phyloP scores from a whole-genome alignment of 2,888 invertebrate genomes.

The Leistus spinibarbis region DNA sequence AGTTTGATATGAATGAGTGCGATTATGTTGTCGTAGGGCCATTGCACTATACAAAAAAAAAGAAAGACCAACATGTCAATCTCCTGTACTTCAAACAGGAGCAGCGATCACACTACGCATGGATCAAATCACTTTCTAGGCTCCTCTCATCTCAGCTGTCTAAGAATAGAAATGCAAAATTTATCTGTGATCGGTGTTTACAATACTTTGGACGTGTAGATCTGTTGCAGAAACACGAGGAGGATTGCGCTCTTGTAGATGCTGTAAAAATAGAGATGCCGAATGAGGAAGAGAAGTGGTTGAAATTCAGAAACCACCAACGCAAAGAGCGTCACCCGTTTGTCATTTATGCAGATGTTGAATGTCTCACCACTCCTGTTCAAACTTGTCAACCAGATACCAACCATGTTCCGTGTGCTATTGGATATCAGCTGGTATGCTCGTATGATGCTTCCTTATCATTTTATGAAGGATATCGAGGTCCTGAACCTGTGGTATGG shows the following conservation, averaged over 20 bases:
- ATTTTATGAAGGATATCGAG: slow-evolving; percentile 15
- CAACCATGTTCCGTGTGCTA: slow-evolving; percentile 41
- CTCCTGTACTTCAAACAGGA: slow-evolving; percentile 17
- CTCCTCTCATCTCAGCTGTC: not conserved
- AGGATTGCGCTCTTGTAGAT: slow-evolving; percentile 10
- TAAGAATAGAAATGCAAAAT: not conserved
- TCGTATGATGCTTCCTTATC: slow-evolving; percentile 19
- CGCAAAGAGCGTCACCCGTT: slow-evolving; percentile 21
- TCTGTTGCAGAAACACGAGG: slow-evolving; percentile 8
- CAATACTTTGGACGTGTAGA: slow-evolving; percentile 15
- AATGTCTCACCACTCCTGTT: slow-evolving; percentile 15
- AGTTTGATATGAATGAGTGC: not conserved
- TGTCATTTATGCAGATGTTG: slow-evolving; percentile 24
- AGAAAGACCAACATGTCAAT: slow-evolving; percentile 12
- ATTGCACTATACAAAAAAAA: slow-evolving; percentile 15
- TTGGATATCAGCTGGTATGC: slow-evolving; percentile 38
- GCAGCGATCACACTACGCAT: slow-evolving; percentile 17
- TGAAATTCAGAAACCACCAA: slow-evolving; percentile 14
- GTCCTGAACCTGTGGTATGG: slow-evolving; percentile 10
- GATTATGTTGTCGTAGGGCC: slow-evolving; percentile 11
- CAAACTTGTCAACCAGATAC: not conserved
- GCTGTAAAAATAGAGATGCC: slow-evolving; percentile 11
- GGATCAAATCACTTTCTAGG: slow-evolving; percentile 20
- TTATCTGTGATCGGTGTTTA: slow-evolving; percentile 19
- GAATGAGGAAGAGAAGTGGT: not conserved